Evolutionary conservation across 1,140 invertebrate species (phyloP).

Genomic region (Drosophila tsacasi): DNA sequence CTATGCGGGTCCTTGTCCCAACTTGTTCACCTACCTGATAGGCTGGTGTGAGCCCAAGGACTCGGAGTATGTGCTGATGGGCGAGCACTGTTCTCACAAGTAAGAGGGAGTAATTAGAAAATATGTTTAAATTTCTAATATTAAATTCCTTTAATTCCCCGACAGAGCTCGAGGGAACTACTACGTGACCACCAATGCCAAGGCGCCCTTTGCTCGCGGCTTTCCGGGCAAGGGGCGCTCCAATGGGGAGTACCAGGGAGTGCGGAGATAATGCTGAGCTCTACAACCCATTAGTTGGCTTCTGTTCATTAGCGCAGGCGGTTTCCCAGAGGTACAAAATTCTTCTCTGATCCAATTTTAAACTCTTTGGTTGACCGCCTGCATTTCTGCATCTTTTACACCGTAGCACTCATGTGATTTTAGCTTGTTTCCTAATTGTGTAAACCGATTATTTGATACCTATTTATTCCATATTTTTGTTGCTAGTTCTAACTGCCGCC

Average conservation of each 20-base stretch:
- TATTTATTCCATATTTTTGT: slow-evolving; percentile 71
- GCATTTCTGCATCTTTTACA: slow-evolving; percentile 32
- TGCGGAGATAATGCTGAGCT: slow-evolving; percentile 57
- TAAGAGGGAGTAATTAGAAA: slow-evolving; percentile 85
- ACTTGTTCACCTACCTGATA: slow-evolving; percentile 91
- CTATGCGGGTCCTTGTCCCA: slow-evolving; percentile 93
- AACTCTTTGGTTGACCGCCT: not conserved
- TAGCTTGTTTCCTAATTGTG: slow-evolving; percentile 72
- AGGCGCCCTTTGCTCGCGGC: slow-evolving; percentile 93
- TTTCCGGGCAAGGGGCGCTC: slow-evolving; percentile 88
- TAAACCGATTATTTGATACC: slow-evolving; percentile 34
- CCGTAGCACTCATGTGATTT: slow-evolving; percentile 76
- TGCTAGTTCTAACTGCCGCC: slow-evolving; percentile 71
- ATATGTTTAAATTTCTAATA: not conserved
- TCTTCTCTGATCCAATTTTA: not conserved
- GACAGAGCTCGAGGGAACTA: slow-evolving; percentile 92
- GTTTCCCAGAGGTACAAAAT: not conserved
- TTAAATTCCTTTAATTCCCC: slow-evolving; percentile 1
- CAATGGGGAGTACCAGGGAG: slow-evolving; percentile 79
- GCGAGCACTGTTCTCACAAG: slow-evolving; percentile 91
- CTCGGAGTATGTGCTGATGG: slow-evolving; percentile 92
- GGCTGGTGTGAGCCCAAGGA: slow-evolving; percentile 92
- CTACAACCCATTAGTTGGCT: slow-evolving; percentile 1
- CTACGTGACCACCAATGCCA: slow-evolving; percentile 94
- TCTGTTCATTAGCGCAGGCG: not conserved